Conservation (phyloP, 1,140 invertebrate genomes). For the Magallana ariakensis region DNA sequence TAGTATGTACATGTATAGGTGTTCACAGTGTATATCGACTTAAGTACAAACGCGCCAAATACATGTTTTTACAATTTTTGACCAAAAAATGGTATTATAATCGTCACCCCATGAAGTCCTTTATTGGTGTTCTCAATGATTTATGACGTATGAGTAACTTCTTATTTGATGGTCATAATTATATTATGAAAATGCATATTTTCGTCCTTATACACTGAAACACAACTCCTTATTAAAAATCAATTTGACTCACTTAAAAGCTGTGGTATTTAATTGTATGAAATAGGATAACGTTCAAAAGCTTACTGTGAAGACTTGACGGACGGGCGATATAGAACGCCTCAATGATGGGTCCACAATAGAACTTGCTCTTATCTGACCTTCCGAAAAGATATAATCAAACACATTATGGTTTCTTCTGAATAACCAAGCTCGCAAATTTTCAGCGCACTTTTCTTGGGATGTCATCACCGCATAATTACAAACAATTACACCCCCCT, state of each 20-base stretch:
- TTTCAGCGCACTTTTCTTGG: conserved; percentile 1
- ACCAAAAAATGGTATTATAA: no score
- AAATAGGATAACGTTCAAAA: conserved; percentile 32
- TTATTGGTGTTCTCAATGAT: no score
- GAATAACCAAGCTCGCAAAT: conserved; percentile 20
- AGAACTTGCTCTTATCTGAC: conserved; percentile 19
- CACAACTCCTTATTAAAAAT: conserved; percentile 27
- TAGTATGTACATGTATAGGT: no score
- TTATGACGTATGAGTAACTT: no score
- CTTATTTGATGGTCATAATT: no score
- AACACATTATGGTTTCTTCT: background rate
- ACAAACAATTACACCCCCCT: background rate
- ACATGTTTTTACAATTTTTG: no score
- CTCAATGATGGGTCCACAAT: background rate
- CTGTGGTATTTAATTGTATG: background rate
- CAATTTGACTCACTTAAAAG: conserved; percentile 26
- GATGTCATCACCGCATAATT: conserved; percentile 28
- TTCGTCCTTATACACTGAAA: background rate
- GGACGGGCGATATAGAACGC: background rate
- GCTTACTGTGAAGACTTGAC: background rate
- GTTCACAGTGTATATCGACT: no score
- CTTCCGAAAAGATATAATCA: conserved; percentile 24
- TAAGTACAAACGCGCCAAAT: no score
- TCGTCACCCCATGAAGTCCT: no score
- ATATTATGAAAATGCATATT: background rate